Evolutionary conservation across 2,797 vertebrate genomes (phyloP).

Genomic region (Hybognathus amarus): DNA sequence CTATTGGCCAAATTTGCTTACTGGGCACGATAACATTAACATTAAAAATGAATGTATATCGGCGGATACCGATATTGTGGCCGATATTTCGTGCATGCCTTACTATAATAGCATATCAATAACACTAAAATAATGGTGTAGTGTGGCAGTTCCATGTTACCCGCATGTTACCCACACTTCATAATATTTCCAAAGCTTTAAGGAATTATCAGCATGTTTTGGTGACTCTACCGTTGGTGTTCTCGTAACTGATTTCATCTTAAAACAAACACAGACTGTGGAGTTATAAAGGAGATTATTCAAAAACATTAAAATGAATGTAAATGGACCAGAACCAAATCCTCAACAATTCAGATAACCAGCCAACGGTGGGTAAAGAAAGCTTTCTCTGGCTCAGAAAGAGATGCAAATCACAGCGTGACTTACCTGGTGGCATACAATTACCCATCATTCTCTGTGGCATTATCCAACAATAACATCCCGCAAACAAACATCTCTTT

Average conservation of each 20-base stretch:
- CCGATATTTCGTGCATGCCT: too few species aligned
- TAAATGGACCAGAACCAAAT: conserved; percentile 26
- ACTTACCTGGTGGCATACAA: conserved; percentile 44
- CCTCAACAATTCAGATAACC: conserved; percentile 13
- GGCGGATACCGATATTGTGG: too few species aligned
- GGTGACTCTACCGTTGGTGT: neutral
- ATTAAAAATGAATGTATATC: too few species aligned
- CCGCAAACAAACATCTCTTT: conserved; percentile 54
- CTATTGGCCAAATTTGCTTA: too few species aligned
- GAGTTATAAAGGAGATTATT: conserved; percentile 2
- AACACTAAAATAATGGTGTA: too few species aligned
- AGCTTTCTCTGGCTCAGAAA: conserved; percentile 15
- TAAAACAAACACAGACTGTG: conserved; percentile 14
- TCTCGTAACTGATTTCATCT: conserved; percentile 10
- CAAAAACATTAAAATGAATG: conserved; percentile 5
- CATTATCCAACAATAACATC: conserved; percentile 35
- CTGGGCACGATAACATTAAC: too few species aligned
- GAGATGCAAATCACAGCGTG: conserved; percentile 49
- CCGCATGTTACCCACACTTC: too few species aligned
- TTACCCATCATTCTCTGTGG: conserved; percentile 48
- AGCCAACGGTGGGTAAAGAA: neutral
- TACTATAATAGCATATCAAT: too few species aligned
- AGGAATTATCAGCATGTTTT: neutral
- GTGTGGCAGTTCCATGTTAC: too few species aligned
- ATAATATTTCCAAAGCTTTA: neutral